phyloP scores from a whole-genome alignment of 2,113 vertebrate genomes.

The Saguinus imperator region DNA sequence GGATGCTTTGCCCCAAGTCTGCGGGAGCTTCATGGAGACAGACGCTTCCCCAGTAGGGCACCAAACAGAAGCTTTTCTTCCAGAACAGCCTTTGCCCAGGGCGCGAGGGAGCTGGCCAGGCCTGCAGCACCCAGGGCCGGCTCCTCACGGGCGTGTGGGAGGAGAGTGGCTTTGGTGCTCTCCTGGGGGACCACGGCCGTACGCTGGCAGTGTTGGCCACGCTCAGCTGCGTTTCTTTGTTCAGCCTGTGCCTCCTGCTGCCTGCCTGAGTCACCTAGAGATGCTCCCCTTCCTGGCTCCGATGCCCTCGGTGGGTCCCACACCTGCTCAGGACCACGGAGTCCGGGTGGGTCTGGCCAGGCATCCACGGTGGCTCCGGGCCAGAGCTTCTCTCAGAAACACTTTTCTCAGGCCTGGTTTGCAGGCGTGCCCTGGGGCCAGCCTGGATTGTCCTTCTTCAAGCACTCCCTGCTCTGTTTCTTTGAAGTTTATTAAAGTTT shows the following conservation, averaged over 20 bases:
- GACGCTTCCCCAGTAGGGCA: background rate
- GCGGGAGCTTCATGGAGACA: background rate
- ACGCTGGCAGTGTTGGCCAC: background rate
- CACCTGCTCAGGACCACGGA: background rate
- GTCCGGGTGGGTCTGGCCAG: no score
- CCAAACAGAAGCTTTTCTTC: background rate
- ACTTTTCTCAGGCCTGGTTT: no score
- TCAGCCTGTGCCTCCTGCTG: background rate
- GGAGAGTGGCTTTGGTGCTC: background rate
- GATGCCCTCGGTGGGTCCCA: background rate
- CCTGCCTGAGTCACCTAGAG: background rate
- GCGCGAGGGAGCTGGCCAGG: background rate
- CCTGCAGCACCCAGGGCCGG: background rate
- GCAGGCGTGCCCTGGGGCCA: no score
- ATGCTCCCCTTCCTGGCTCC: background rate
- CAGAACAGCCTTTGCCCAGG: background rate
- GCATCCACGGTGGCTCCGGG: no score
- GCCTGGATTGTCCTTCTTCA: no score
- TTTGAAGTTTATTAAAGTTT: background rate
- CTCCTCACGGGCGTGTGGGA: background rate
- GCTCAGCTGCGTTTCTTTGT: background rate
- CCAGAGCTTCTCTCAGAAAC: background rate
- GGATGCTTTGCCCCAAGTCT: background rate
- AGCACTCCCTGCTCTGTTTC: background rate
- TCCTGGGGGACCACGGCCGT: no score